Evolutionary conservation across 2,113 vertebrate species (phyloP).

Genomic region (Daboia siamensis): DNA sequence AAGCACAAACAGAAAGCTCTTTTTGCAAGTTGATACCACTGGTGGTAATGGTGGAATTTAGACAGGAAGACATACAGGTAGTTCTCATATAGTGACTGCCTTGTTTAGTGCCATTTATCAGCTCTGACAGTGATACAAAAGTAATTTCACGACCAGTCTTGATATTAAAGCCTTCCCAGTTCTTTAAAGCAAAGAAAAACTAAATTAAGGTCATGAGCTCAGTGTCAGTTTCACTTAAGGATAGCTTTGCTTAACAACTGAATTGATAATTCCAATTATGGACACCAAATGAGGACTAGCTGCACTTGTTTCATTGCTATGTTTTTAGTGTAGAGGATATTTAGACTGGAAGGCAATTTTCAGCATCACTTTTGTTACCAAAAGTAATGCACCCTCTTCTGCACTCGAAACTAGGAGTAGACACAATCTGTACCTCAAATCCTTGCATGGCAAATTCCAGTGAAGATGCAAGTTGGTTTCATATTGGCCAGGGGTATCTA

Average conservation of each 20-base stretch:
- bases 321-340: conserved; percentile 2
- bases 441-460: not conserved
- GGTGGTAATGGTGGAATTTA: not conserved
- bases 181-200: not conserved
- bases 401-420: not conserved
- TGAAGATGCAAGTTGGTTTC: not conserved
- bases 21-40: not conserved
- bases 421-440: not conserved
- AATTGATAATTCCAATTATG: not conserved
- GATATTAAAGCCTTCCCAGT: not conserved
- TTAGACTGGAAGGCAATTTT: not conserved
- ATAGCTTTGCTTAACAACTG: not conserved
- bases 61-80: not conserved
- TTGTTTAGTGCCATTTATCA: not conserved
- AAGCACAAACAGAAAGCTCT: not conserved
- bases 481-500: not conserved
- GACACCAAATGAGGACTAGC: not conserved
- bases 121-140: not conserved
- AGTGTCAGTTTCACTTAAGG: not conserved
- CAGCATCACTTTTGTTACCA: not conserved
- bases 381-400: not conserved
- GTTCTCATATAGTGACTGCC: not conserved
- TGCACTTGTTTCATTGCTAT: not conserved
- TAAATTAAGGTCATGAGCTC: not conserved
- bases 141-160: not conserved